Base-by-base conservation (phyloP, 2,113 vertebrate species). In the Sclerurus mexicanus region DNA sequence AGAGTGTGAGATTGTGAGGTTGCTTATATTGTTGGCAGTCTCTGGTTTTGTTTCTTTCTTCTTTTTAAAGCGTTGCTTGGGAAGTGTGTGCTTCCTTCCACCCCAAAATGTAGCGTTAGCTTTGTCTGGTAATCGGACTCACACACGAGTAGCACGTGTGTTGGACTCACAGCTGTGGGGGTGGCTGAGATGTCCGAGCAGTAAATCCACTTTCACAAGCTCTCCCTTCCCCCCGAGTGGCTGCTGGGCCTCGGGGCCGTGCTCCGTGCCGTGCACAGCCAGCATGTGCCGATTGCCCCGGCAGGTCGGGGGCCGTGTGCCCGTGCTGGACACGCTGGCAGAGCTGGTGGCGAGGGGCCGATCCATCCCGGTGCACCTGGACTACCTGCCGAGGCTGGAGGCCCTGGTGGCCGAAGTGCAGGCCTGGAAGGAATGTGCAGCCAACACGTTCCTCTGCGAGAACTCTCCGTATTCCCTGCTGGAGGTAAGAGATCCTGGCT, bases 381-480 rank as follows among this genome's bases (percentile, higher is more conserved):
- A 98, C 42, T 97, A 99, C 49, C 92, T 99, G 90, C 98, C 99
- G 5, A 96, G 98, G 68, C 97, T 99, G 94, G 99, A 99, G 96
- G 95, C 97, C 21, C 88, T 99, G 75, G 98, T 99, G 87, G 94
- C 97, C 0, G 98, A 99, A 71, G 99, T 99, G 74, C 98, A 99
- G 49, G 97, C 98, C 0, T 99, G 99, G 99, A 99, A 99, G 96
- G 98, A 99, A 67, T 98, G 98, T 72, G 99, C 99, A 85, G 97
- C 98, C 11, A 96, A 98, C 89, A 98, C 98, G 0, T 99, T 99
- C 82, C 98, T 99, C 85, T 98, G 92, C 0, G 98, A 99, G 95
- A 98, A 98, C 91, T 99, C 99, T 3, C 96, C 98, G 0, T 98
- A 98, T 14, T 98, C 98, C 20, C 98, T 99, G 23, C 78, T 99